Percentiles rank a stretch among this genome's conserved stretches.
phyloP scores from a whole-genome alignment of 2,797 vertebrate genomes.

The Amazona ochrocephala region DNA sequence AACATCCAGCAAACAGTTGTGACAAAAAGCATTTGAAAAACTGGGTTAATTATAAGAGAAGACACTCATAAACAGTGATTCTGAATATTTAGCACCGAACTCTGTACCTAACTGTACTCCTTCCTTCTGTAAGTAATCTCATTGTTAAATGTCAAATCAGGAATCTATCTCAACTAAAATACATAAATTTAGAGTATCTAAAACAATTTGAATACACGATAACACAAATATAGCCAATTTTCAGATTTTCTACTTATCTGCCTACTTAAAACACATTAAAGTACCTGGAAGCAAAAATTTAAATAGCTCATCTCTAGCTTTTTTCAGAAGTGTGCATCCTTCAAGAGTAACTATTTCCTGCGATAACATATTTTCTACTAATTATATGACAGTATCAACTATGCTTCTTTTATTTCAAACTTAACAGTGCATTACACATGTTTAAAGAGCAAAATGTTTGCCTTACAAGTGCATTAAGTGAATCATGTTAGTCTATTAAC shows the following conservation, averaged over 20 bases:
- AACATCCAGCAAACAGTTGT: not conserved
- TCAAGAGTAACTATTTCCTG: not conserved
- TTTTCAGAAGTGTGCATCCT: not conserved
- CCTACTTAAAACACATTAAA: not conserved
- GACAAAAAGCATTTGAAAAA: not conserved
- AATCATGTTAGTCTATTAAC: not conserved
- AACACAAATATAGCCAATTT: not conserved
- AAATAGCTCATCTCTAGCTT: not conserved
- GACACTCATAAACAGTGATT: not conserved
- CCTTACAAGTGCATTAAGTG: not conserved
- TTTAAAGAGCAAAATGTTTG: not conserved
- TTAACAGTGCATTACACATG: not conserved
- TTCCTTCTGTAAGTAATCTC: not conserved
- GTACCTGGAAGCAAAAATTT: not conserved
- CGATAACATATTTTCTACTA: not conserved
- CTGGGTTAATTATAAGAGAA: not conserved
- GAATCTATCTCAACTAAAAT: not conserved
- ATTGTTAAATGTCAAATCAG: not conserved
- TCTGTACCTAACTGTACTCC: not conserved
- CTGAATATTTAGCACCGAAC: accelerated
- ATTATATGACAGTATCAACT: not conserved
- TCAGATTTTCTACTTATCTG: not conserved
- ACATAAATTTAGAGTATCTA: not conserved
- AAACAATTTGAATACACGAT: not conserved
- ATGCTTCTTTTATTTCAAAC: not conserved